Base-by-base conservation (phyloP, 2,888 invertebrate species). In the Reticulitermes lucifugus region DNA sequence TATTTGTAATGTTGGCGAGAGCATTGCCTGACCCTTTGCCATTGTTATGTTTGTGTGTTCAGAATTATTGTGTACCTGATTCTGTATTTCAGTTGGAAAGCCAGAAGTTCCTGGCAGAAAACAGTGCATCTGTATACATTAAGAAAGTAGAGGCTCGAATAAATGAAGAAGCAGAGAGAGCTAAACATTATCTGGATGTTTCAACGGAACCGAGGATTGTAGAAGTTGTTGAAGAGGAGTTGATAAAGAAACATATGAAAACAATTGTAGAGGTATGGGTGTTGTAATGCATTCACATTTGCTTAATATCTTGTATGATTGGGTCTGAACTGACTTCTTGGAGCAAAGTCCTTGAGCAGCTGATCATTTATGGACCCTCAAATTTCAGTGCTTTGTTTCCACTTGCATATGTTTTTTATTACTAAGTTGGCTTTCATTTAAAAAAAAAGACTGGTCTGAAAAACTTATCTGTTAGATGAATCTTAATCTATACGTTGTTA, bases 211-310 rank as follows among this genome's bases (percentile, higher is more conserved):
- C 96, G 84, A 95, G 98, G 88, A 98, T 99, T 89, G 97, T 99
- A 14, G 95, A 96, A 91, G 99, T 99, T 85, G 96, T 99, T 82
- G 99, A 99, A 92, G 97, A 98, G 90, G 99, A 99, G 91, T 94
- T 99, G 87, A 99, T 99, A 89, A 97, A 98, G 91, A 96, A 98
- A 89, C 99, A 99, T 92, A 99, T 99, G 98, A 97, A 98, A 91
- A 99, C 97, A 21, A 97, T 98, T 89, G 98, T 98, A 10, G 94
- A 94, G 89, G 92, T 92, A n/a, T n/a, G 25, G 9, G 65, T 25
- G 25, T 25, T n/a, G 5, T 65, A 25, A 25, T 65, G n/a, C 9
- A 46, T 46, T 46, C 46, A 1, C 46, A 1, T 46, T 46, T 12
- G 12, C 6, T 7, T 12, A 7, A 9, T 35, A 2, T 35, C 35